A percentile compares a stretch with the other conserved stretches of the same genome.
Conservation (phyloP, 2,797 vertebrate species). For the Aphelocoma californica region DNA sequence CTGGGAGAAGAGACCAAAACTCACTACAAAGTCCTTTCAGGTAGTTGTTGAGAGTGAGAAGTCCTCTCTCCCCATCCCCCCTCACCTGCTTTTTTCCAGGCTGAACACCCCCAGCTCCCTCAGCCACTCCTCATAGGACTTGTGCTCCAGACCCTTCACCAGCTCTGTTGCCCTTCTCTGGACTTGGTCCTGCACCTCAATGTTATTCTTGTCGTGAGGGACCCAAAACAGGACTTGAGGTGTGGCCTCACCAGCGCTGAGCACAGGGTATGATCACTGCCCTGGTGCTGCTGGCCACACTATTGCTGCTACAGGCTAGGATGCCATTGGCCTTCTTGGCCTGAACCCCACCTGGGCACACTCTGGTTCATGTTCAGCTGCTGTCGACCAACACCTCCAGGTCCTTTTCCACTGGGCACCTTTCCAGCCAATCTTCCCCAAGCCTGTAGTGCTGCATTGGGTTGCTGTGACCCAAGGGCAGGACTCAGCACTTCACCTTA, state of each 20-base stretch:
- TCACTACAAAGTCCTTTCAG: background rate
- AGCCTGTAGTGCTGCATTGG: background rate
- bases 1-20: background rate
- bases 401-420: background rate
- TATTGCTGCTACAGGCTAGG: background rate
- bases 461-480: background rate
- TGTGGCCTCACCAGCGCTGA: background rate
- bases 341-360: background rate
- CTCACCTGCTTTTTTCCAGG: background rate
- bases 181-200: background rate
- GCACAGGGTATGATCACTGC: accelerated
- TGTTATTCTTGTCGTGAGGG: background rate
- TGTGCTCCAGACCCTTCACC: background rate
- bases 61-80: too few species aligned
- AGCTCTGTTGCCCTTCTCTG: background rate
- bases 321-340: background rate
- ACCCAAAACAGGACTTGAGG: background rate
- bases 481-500: background rate
- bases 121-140: background rate
- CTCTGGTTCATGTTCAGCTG: background rate
- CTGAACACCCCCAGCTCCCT: background rate
- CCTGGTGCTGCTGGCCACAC: background rate
- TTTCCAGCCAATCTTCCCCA: background rate
- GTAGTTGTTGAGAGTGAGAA: background rate
- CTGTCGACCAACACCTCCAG: accelerated